phyloP scores from a whole-genome alignment of 2,113 vertebrate genomes.

The Galbula dea region DNA sequence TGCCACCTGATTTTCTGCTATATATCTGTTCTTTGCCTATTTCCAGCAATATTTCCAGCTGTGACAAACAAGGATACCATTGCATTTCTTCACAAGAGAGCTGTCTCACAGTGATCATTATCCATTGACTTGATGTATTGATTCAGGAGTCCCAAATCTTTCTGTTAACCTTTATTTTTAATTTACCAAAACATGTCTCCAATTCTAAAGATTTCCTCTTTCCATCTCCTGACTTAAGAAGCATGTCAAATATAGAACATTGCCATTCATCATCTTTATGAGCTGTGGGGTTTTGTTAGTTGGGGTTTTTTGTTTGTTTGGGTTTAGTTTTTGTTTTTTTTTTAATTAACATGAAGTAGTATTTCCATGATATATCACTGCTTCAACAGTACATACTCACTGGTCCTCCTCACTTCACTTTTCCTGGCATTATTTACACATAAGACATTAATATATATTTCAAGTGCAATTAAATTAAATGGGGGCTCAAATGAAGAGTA shows the following conservation, averaged over 20 bases:
- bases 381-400: not conserved
- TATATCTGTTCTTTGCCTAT: not conserved
- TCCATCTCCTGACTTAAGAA: not conserved
- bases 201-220: constrained; percentile 22
- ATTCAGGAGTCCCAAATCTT: constrained; percentile 22
- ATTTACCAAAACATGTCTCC: constrained; percentile 6
- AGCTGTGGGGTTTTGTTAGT: no score
- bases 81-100: not conserved
- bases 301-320: no score
- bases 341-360: not conserved
- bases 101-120: constrained; percentile 8
- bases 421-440: not conserved
- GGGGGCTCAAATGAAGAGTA: constrained; percentile 15
- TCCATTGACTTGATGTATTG: not conserved
- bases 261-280: not conserved
- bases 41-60: not conserved
- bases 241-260: not conserved
- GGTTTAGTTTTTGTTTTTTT: no score
- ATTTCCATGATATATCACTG: constrained; percentile 11
- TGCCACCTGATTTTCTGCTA: not conserved
- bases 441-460: not conserved
- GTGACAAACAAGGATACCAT: constrained; percentile 43
- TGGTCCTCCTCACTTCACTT: not conserved
- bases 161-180: constrained; percentile 31
- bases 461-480: constrained; percentile 14